A percentile compares a stretch with the other conserved stretches of the same genome.
These are phyloP conservation scores for Oophaga pumilio DNA, from an alignment of 2,113 vertebrate species.

Conservation along the genomic window DNA sequence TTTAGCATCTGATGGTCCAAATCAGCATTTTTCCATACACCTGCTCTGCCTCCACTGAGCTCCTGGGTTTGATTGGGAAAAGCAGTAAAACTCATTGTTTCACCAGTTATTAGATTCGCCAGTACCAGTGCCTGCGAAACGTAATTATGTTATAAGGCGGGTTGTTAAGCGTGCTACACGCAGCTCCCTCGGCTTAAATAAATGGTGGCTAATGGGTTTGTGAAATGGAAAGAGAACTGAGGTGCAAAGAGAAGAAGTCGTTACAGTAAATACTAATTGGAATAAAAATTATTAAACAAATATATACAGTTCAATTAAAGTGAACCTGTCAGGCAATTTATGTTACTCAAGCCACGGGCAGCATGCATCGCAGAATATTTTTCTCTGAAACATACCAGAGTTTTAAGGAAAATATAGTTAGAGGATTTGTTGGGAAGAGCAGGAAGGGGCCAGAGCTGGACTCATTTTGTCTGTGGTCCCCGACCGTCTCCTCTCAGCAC, in stretches of 20 bases:
- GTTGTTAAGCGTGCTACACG: not conserved
- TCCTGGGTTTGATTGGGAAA: constrained; percentile 52
- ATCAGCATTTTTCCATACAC: constrained; percentile 1
- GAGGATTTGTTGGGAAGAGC: no score
- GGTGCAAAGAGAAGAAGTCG: not conserved
- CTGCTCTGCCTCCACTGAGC: not conserved
- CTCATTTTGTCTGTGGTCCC: no score
- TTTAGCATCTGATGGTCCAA: not conserved
- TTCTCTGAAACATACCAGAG: no score
- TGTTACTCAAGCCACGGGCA: no score
- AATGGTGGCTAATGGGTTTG: constrained; percentile 17
- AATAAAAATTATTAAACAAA: not conserved
- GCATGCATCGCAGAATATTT: no score
- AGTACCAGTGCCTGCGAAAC: not conserved
- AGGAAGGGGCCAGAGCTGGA: no score
- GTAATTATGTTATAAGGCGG: constrained; percentile 22
- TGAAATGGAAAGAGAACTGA: not conserved
- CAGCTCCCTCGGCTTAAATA: constrained; percentile 16
- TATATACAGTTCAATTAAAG: no score
- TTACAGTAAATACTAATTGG: not conserved
- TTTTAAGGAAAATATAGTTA: no score
- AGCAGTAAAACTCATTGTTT: constrained; percentile 34
- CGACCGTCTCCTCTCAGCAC: no score
- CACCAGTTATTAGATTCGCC: constrained; percentile 12
- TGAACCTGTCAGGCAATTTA: no score